phyloP scores from a whole-genome alignment of 2,113 vertebrate species.

The Scomber colias region DNA sequence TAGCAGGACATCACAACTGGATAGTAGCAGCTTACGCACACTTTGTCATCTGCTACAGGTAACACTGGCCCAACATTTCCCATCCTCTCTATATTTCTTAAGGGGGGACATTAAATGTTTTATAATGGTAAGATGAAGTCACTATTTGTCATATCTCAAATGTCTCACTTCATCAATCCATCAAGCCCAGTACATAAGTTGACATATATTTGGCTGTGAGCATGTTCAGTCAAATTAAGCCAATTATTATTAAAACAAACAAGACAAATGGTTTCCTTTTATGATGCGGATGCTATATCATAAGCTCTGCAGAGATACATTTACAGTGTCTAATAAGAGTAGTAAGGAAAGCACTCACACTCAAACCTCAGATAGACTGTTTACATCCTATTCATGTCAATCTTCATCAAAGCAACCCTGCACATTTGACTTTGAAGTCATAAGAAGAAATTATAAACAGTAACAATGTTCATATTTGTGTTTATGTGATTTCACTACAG shows the following conservation, averaged over 20 bases:
- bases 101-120: slow-evolving; percentile 21
- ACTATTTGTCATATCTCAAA: slow-evolving; percentile 27
- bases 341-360: not conserved
- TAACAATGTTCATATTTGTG: not conserved
- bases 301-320: not conserved
- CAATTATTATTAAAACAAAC: not conserved
- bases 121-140: slow-evolving; percentile 10
- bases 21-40: slow-evolving; percentile 98
- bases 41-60: slow-evolving; percentile 99
- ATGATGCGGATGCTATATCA: no score
- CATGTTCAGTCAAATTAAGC: not conserved
- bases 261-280: no score
- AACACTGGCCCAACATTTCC: slow-evolving; percentile 30
- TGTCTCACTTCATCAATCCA: slow-evolving; percentile 12
- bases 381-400: not conserved
- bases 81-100: not conserved
- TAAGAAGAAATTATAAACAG: not conserved
- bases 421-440: not conserved
- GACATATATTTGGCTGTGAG: not conserved
- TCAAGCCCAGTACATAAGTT: not conserved
- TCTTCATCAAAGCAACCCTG: not conserved
- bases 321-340: not conserved
- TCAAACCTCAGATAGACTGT: not conserved
- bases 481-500: slow-evolving; percentile 71
- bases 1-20: slow-evolving; percentile 98